Conservation (phyloP, 2,797 vertebrate genomes). For the Amblyraja radiata region DNA sequence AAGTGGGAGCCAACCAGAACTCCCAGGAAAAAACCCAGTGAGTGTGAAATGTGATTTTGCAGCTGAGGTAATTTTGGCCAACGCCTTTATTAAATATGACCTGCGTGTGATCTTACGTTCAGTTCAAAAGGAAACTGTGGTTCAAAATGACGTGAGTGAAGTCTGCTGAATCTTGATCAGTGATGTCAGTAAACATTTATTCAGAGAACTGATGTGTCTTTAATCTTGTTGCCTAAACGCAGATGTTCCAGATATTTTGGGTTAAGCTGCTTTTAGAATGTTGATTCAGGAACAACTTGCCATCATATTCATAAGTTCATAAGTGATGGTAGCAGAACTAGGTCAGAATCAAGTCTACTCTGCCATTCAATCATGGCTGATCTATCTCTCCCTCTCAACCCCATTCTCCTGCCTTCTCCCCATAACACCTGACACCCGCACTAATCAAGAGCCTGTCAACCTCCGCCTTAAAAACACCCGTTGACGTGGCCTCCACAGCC, state of each 20-base stretch:
- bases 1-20: too few species aligned
- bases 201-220: background rate
- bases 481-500: too few species aligned
- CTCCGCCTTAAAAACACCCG: too few species aligned
- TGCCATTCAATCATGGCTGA: too few species aligned
- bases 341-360: too few species aligned
- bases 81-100: conserved; percentile 75
- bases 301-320: too few species aligned
- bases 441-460: too few species aligned
- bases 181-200: conserved; percentile 48
- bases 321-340: too few species aligned
- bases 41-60: conserved; percentile 21
- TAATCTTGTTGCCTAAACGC: background rate
- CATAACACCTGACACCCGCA: too few species aligned
- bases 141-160: conserved; percentile 53
- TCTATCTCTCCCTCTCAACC: too few species aligned
- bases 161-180: conserved; percentile 46
- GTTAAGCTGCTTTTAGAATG: background rate
- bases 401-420: too few species aligned
- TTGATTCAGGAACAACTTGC: conserved; percentile 1
- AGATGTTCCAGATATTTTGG: background rate
- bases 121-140: conserved; percentile 50
- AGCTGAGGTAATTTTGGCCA: conserved; percentile 55
- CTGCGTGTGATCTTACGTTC: conserved; percentile 55
- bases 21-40: background rate